A percentile compares a stretch with the other conserved stretches of the same genome.
These are phyloP conservation scores for Drosophila multiciliata DNA, from an alignment of 2,888 invertebrate species.

Conservation along the genomic window DNA sequence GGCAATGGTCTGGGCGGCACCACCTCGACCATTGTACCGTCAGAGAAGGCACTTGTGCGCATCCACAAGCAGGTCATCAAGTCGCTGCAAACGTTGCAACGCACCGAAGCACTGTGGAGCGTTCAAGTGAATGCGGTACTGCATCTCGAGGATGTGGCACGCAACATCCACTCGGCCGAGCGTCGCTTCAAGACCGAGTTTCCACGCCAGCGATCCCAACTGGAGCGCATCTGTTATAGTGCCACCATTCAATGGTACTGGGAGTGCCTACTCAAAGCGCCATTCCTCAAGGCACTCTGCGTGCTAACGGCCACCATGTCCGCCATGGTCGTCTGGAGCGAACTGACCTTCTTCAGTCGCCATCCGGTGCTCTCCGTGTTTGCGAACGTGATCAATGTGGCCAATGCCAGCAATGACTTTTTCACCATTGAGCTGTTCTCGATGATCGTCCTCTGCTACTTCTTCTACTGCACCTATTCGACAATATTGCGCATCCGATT, in stretches of 20 bases:
- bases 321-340: conserved; percentile 98
- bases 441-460: conserved; percentile 95
- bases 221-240: conserved; percentile 88
- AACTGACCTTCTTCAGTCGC: conserved; percentile 98
- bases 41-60: conserved; percentile 93
- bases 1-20: conserved; percentile 84
- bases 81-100: conserved; percentile 95
- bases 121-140: conserved; percentile 92
- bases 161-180: conserved; percentile 88
- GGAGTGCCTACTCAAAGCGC: conserved; percentile 93
- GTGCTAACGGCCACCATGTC: conserved; percentile 92
- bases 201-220: conserved; percentile 87
- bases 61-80: conserved; percentile 97
- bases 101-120: conserved; percentile 97
- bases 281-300: conserved; percentile 90
- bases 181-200: conserved; percentile 89
- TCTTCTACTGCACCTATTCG: conserved; percentile 99
- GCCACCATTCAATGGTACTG: conserved; percentile 97
- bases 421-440: conserved; percentile 97
- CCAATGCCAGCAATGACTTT: conserved; percentile 94
- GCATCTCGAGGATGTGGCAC: conserved; percentile 94
- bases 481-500: conserved; percentile 98
- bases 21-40: conserved; percentile 88
- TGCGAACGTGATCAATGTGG: conserved; percentile 95
- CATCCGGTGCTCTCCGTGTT: conserved; percentile 97